Base-by-base conservation (phyloP, 92 coral and sea anemone species). In the Anthopleura xanthogrammica region DNA sequence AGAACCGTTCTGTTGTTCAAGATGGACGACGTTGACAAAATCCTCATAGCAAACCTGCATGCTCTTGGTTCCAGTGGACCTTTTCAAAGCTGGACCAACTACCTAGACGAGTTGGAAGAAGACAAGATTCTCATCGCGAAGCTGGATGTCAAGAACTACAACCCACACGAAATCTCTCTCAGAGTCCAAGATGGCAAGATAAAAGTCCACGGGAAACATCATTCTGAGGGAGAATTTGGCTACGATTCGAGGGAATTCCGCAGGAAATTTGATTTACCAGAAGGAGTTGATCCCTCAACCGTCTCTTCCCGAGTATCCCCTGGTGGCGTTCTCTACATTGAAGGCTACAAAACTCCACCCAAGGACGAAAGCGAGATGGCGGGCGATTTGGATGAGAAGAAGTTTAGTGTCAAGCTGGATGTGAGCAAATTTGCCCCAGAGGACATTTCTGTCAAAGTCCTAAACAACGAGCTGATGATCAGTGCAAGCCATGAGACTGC, bases 171-270 rank as follows among this genome's bases (percentile, higher is more conserved):
- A 77, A 93, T 95, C 2, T 87, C 83, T 66, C 89, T 94, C 60
- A 92, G 89, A 12, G 98, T 95, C 12, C 98, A 93, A 79, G 88
- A 91, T 16, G 92, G 92, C 79, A 88, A 90, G 79, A 84, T 95
- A 29, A 65, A 89, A 43, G 91, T 95, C 73, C 77, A 89, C 41
- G 98, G 98, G 0, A 94, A 93, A 40, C 98, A 92, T 74, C 88
- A 89, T 74, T 84, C 95, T 4, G 95, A 95, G 74, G 92, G 95
- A 5, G 97, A 88, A 81, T 93, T 86, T 85, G 98, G 98, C 12
- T 95, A 85, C 77, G 98, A 95, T 23, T 75, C 98, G 14, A 89
- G 91, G 46, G 97, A 94, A 46, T 95, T 95, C 77, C 97, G 91
- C 72, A 90, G 98, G 46, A 91, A 88, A 36, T 95, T 93, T 79